Base-by-base conservation (phyloP, 2,113 vertebrate species). In the Uria aalge region DNA sequence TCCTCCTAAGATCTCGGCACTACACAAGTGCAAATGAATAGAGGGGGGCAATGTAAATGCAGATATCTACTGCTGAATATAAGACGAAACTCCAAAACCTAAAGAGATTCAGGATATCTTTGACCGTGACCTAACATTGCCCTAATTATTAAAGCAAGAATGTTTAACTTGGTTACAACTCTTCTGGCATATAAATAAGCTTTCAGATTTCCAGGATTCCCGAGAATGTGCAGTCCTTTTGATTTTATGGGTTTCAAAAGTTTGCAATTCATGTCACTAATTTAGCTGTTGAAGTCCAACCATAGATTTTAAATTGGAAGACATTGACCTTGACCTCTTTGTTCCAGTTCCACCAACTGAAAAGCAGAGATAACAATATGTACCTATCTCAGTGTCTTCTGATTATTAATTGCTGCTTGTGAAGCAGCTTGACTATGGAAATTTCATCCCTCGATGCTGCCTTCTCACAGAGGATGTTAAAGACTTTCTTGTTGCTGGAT, bases 351-450 rank as follows among this genome's bases (percentile, higher is more conserved):
- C 69, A 40, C 71, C 82, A 64, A 34, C 84, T 94, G 94, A 90
- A 92, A 83, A 90, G 63, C 50, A 59, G 90, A 92, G 96, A 96
- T 95, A 94, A 96, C 69, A 86, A 18, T 56, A 88, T 94, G 90
- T 82, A 88, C 90, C 87, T 92, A 66, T 83, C 48, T 90, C 60
- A 40, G 6, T 64, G 77, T 82, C 94, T 85, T 90, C 86, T 91
- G 47, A 32, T 72, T 52, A n/a, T 91, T 94, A 92, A 90, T 85
- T 90, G 81, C 87, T 66, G 40, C 59, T 79, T 79, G 64, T 93
- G 93, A 75, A 94, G 80, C 52, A 53, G 43, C 27, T 75, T 53
- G 69, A 52, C 84, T 85, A 36, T n/a, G 53, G 69, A 78, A 96
- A 94, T 43, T 23, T 52, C 34, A 64, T 79, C 36, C 47, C 56